Conservation (phyloP, 30 jellyfish, hydroid and myxozoan genomes). For the Hydra vulgaris region DNA sequence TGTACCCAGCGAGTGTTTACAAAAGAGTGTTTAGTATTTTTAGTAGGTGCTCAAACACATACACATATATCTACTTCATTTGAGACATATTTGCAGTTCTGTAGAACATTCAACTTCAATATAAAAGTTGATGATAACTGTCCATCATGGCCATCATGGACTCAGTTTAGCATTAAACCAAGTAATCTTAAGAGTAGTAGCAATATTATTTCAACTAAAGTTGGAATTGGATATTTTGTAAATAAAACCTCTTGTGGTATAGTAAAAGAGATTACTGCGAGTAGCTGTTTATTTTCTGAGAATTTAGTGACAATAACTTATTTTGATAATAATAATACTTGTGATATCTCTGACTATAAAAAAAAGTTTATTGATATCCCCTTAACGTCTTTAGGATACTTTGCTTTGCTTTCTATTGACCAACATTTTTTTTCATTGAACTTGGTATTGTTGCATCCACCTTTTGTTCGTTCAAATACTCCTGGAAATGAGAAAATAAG, state of each 20-base stretch:
- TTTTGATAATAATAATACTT: background rate
- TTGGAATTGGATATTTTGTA: conserved; percentile 20
- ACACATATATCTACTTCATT: background rate
- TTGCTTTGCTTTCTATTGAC: background rate
- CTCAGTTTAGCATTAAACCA: background rate
- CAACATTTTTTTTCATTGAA: background rate
- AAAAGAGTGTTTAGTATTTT: conserved; percentile 16
- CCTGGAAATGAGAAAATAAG: background rate
- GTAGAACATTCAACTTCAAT: conserved; percentile 4
- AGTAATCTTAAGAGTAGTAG: background rate
- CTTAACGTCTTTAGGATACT: conserved; percentile 18
- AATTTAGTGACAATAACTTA: background rate
- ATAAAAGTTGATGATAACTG: background rate
- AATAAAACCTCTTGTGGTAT: background rate
- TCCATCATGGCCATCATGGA: background rate
- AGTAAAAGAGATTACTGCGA: background rate
- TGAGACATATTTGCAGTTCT: conserved; percentile 1
- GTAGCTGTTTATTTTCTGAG: background rate
- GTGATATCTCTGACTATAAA: background rate
- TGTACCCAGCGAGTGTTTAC: conserved; percentile 33
- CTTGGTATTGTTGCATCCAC: conserved; percentile 11
- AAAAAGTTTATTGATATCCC: background rate
- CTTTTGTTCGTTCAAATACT: background rate
- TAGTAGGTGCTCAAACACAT: conserved; percentile 28
- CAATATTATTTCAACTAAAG: background rate